A percentile compares a stretch with the other conserved stretches of the same genome.
Evolutionary conservation across 2,888 invertebrate species (phyloP).

Genomic region (Polyploca ridens): DNA sequence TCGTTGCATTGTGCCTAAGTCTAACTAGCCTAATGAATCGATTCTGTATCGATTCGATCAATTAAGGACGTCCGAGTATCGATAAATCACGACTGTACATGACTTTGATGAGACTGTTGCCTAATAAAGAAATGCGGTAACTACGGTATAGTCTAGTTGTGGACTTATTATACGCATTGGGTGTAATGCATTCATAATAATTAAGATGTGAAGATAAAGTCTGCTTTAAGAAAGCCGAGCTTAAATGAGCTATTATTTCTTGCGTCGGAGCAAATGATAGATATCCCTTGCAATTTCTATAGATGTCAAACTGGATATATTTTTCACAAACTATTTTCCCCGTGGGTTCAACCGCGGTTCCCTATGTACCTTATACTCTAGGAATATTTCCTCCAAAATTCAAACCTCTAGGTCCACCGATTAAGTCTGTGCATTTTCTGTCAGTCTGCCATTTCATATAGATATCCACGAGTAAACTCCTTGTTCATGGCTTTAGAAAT

Average conservation of each 20-base stretch:
- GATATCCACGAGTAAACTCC: not conserved
- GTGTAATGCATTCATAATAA: constrained; percentile 6
- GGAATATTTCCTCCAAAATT: too few relatives aligned
- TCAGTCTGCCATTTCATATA: not conserved
- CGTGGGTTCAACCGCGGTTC: too few relatives aligned
- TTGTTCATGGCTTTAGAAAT: not conserved
- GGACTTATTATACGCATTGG: not conserved
- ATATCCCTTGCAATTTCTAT: not conserved
- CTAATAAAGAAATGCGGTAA: constrained; percentile 23
- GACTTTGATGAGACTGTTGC: constrained; percentile 26
- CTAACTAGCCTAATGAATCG: constrained; percentile 38
- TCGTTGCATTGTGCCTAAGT: constrained; percentile 39
- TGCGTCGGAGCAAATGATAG: not conserved
- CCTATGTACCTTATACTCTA: too few relatives aligned
- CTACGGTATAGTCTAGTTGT: constrained; percentile 1
- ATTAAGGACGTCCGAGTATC: constrained; percentile 26
- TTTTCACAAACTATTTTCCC: too few relatives aligned
- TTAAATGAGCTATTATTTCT: not conserved
- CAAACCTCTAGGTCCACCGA: too few relatives aligned
- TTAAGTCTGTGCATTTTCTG: too few relatives aligned
- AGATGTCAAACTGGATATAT: too few relatives aligned
- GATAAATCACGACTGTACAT: constrained; percentile 30
- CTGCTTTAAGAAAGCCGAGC: not conserved
- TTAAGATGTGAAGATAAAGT: constrained; percentile 5
- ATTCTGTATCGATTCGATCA: constrained; percentile 49